These are phyloP conservation scores for Pterostichus madidus DNA, from an alignment of 2,888 invertebrate species.

Conservation along the genomic window DNA sequence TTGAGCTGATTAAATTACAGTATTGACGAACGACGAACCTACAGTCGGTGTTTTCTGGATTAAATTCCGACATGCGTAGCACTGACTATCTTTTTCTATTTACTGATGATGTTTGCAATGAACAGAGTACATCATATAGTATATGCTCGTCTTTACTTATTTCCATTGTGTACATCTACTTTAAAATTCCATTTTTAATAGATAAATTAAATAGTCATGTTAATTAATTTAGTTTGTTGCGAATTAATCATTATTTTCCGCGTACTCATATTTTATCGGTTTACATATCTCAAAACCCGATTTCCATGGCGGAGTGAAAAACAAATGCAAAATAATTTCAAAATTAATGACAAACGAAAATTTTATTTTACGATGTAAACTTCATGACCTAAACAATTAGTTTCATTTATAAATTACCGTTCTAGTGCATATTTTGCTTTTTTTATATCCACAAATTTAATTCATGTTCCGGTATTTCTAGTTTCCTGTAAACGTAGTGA, in stretches of 20 bases:
- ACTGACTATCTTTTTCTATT: conserved; percentile 17
- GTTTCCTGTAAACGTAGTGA: conserved; percentile 57
- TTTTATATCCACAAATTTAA: neutral
- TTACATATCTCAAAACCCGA: too few relatives aligned
- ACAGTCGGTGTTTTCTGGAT: conserved; percentile 46
- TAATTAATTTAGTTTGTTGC: conserved; percentile 3
- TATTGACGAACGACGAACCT: conserved; percentile 61
- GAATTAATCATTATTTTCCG: neutral
- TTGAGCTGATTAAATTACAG: conserved; percentile 63
- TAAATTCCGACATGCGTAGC: conserved; percentile 45
- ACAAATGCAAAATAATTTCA: too few relatives aligned
- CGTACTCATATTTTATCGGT: too few relatives aligned
- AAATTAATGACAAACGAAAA: too few relatives aligned
- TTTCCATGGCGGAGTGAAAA: too few relatives aligned
- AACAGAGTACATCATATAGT: conserved; percentile 3
- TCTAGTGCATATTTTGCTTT: neutral
- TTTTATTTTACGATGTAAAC: too few relatives aligned
- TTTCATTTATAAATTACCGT: neutral
- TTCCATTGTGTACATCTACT: conserved; percentile 37
- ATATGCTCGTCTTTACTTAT: conserved; percentile 20
- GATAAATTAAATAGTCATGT: conserved; percentile 9
- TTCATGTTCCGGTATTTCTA: conserved; percentile 14
- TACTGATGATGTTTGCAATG: neutral
- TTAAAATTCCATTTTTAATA: conserved; percentile 17
- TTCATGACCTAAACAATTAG: too few relatives aligned